Conservation (phyloP, 2,113 vertebrate genomes). For the Noctilio leporinus region DNA sequence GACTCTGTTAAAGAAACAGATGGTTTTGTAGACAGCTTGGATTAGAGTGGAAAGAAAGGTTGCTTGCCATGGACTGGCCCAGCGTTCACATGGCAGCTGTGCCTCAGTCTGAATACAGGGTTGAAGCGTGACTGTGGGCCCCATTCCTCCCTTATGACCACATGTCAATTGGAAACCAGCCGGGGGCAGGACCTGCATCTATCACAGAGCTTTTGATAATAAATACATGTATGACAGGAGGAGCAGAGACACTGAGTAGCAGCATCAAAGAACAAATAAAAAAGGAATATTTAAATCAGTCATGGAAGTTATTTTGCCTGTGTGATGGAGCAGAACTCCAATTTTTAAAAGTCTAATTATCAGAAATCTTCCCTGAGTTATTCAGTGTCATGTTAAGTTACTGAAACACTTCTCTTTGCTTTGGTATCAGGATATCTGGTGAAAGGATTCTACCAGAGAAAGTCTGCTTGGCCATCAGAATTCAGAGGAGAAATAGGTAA, state of each 20-base stretch:
- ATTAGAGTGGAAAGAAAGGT: slow-evolving; percentile 2
- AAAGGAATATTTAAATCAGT: not conserved
- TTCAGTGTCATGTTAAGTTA: not conserved
- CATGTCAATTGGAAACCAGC: not conserved
- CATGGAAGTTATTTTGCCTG: not conserved
- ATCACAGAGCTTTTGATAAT: not conserved
- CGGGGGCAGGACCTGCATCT: not conserved
- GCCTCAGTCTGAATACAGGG: not conserved
- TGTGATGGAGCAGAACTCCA: not conserved
- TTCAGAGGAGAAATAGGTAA: not conserved
- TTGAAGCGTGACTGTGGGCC: not conserved
- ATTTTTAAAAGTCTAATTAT: not conserved
- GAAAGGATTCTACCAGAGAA: not conserved
- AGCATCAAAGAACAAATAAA: not conserved
- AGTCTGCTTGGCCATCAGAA: not conserved
- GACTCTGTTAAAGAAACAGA: slow-evolving; percentile 1
- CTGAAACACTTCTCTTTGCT: not conserved
- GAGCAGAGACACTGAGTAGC: not conserved
- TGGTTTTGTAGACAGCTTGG: slow-evolving; percentile 28
- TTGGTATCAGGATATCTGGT: not conserved
- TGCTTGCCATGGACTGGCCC: not conserved
- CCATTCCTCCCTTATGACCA: not conserved
- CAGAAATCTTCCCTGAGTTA: not conserved
- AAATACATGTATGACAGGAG: not conserved
- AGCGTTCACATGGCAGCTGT: not conserved